phyloP scores from a whole-genome alignment of 2,888 invertebrate species.

The Ormyrus thymus region DNA sequence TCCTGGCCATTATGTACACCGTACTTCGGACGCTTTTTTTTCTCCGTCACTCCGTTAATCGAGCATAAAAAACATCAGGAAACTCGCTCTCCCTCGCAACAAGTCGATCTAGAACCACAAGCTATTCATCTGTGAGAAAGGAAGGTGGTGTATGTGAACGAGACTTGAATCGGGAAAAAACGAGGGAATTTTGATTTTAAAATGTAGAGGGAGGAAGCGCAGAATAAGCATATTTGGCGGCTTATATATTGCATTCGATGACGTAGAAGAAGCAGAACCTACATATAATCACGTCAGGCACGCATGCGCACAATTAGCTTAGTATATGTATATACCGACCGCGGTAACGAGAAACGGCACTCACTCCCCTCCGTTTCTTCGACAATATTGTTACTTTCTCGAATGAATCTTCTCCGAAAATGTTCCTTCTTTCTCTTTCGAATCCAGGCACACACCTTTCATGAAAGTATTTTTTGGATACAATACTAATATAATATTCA shows the following conservation, averaged over 20 bases:
- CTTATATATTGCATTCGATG: slow-evolving; percentile 1
- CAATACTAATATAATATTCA: too few species aligned
- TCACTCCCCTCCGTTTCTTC: slow-evolving; percentile 10
- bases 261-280: slow-evolving; percentile 15
- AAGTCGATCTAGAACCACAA: background rate
- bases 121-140: too few species aligned
- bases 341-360: slow-evolving; percentile 49
- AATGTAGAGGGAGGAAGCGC: slow-evolving; percentile 9
- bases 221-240: background rate
- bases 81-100: background rate
- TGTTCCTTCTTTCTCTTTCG: background rate
- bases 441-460: too few species aligned
- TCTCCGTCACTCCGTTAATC: background rate
- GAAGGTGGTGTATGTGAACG: too few species aligned
- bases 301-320: slow-evolving; percentile 3
- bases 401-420: slow-evolving; percentile 17
- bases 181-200: slow-evolving; percentile 46
- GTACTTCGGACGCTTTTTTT: background rate
- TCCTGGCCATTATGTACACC: background rate
- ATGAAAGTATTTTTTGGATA: too few species aligned
- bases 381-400: slow-evolving; percentile 21
- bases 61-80: background rate
- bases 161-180: slow-evolving; percentile 2
- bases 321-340: slow-evolving; percentile 38
- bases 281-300: background rate